Evolutionary conservation across 2,888 invertebrate genomes (phyloP).

Genomic region (Metellina segmentata): DNA sequence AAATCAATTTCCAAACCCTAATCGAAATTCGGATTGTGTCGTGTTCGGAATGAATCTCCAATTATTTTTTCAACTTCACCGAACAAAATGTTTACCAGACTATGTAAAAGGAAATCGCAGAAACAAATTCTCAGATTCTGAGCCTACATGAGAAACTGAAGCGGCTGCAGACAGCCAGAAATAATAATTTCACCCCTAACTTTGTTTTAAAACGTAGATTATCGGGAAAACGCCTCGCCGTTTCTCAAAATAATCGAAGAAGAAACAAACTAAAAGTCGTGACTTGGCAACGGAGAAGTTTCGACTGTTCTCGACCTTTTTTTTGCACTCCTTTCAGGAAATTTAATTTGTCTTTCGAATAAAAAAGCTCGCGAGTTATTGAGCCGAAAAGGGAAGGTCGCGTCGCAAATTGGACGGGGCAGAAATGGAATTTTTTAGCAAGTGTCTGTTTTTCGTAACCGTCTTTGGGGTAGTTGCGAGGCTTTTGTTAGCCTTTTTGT

Average conservation of each 20-base stretch:
- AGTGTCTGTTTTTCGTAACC: conserved; percentile 8
- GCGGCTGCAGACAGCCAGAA: neutral
- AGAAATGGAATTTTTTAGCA: conserved; percentile 57
- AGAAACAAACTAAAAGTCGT: conserved; percentile 63
- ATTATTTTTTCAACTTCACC: no score
- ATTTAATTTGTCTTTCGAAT: conserved; percentile 64
- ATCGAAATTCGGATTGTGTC: no score
- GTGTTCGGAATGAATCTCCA: no score
- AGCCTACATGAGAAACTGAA: neutral
- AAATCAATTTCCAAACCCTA: no score
- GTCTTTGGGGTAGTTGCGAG: neutral
- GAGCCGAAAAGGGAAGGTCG: conserved; percentile 32
- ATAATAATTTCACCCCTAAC: neutral
- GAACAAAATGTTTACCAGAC: no score
- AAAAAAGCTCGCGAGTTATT: conserved; percentile 60
- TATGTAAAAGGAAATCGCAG: no score
- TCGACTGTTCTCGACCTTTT: conserved; percentile 11
- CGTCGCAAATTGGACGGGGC: conserved; percentile 50
- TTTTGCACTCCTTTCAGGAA: conserved; percentile 20
- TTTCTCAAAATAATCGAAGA: conserved; percentile 6
- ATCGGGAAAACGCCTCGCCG: conserved; percentile 57
- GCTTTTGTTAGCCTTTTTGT: conserved; percentile 24
- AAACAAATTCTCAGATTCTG: neutral
- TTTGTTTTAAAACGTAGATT: conserved; percentile 59
- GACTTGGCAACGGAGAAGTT: conserved; percentile 51